A percentile compares a stretch with the other conserved stretches of the same genome.
phyloP scores from a whole-genome alignment of 2,888 invertebrate species.

The Calephelis perditalis region DNA sequence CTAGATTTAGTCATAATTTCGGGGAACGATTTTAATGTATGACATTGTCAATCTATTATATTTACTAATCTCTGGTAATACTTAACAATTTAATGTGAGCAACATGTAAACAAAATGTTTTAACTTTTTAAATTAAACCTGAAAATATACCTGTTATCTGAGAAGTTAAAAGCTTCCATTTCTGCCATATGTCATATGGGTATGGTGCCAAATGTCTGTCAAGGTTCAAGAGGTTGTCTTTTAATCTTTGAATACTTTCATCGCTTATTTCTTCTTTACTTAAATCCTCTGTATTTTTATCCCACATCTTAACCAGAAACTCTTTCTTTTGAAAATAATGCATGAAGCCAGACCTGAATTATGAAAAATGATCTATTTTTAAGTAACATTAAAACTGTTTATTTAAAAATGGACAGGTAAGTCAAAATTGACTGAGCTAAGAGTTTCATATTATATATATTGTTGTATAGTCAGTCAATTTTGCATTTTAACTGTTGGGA shows the following conservation, averaged over 20 bases:
- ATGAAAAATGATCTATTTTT: slow-evolving; percentile 17
- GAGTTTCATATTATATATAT: no score
- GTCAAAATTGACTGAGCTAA: no score
- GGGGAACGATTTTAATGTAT: no score
- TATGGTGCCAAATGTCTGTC: slow-evolving; percentile 92
- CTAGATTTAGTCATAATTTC: no score
- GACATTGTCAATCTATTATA: no score
- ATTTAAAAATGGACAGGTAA: no score
- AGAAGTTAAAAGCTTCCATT: slow-evolving; percentile 89
- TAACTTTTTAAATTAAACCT: neutral
- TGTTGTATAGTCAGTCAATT: no score
- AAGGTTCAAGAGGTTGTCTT: slow-evolving; percentile 82
- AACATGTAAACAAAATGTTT: neutral
- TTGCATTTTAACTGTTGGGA: no score
- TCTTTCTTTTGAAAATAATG: slow-evolving; percentile 90
- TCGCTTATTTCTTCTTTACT: slow-evolving; percentile 80
- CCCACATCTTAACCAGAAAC: slow-evolving; percentile 93
- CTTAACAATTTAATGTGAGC: no score
- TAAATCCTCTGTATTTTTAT: slow-evolving; percentile 86
- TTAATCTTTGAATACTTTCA: slow-evolving; percentile 81
- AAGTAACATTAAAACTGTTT: no score
- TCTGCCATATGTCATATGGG: slow-evolving; percentile 91
- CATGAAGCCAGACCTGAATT: slow-evolving; percentile 86
- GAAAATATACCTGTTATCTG: slow-evolving; percentile 77
- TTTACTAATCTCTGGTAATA: no score